Evolutionary conservation across 2,888 invertebrate genomes (phyloP), one percentile per base, ranked within the genome.

Genomic region (Listrodromus nycthemerus): DNA sequence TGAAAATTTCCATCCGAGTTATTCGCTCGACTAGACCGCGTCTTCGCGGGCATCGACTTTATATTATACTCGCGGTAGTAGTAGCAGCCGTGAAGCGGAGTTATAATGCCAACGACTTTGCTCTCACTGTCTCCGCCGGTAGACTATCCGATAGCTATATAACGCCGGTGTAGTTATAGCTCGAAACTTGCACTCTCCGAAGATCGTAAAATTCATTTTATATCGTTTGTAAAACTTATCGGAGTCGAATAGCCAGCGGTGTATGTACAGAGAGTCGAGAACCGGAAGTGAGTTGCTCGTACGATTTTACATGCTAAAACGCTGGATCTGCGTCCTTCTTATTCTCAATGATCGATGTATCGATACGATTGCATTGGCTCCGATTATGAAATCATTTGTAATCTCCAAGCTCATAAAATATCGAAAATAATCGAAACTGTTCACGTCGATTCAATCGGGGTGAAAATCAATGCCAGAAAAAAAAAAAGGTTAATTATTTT

Each of bases 1-100:
- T 86, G 79, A 85, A 85, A 85, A 86, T 86, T 86, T 86, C 79
- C 83, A 84, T 84, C 63, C 78, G 70, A 75, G 82, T 85, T 85
- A 82, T 67, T 76, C 74, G 66, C 75, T 80, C 80, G 81, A 76
- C 74, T 73, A 71, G 79, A 79, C 71, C 81, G 74, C 78, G 66
- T 77, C 81, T 76, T 75, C 58, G 55, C 55, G 30, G 66, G 37
- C 30, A 24, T 30, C 71, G 27, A 48, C 71, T 71, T 77, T 63
- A 75, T 73, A 67, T 82, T 77, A 71, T 69, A 69, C 52, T 41
- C 71, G 63, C 73, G 19, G 58, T 45, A 66, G 73, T 78, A 24
- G 58, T 45, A 71, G 73, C 73, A 67, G 33, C 58, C 77, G 27
- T 27, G 58, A 50, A 75, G 48, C 73, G 71, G 78, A 82, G 67